phyloP scores from a whole-genome alignment of 2,888 invertebrate species.

The Eudemis profundana region DNA sequence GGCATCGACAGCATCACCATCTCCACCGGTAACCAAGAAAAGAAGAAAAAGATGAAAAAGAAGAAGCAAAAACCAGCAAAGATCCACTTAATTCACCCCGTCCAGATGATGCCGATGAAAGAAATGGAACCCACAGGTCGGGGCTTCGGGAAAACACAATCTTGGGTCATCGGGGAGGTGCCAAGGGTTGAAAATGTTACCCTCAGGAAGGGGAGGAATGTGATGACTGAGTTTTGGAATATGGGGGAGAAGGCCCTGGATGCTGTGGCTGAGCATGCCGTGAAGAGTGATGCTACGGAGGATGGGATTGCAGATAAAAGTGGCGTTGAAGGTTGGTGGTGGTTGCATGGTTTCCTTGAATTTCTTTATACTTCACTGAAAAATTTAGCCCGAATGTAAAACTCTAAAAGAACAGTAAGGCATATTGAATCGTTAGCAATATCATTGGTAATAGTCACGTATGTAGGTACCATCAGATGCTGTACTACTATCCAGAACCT shows the following conservation, averaged over 20 bases:
- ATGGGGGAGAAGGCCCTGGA: constrained; percentile 71
- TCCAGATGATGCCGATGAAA: constrained; percentile 60
- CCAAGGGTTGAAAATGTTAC: constrained; percentile 42
- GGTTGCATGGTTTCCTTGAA: constrained; percentile 51
- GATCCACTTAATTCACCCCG: constrained; percentile 72
- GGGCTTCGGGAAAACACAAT: constrained; percentile 64
- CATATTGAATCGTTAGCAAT: too few relatives aligned
- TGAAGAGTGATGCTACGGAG: constrained; percentile 68
- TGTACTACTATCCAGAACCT: too few relatives aligned
- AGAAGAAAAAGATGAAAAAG: constrained; percentile 72
- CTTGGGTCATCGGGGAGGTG: constrained; percentile 71
- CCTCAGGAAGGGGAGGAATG: constrained; percentile 57
- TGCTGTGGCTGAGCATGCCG: constrained; percentile 68
- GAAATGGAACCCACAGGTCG: constrained; percentile 73
- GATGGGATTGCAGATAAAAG: constrained; percentile 72
- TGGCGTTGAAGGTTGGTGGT: constrained; percentile 74
- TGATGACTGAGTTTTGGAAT: constrained; percentile 65
- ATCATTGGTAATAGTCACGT: too few relatives aligned
- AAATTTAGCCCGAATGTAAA: too few relatives aligned
- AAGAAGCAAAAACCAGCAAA: constrained; percentile 75
- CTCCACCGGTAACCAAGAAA: constrained; percentile 61
- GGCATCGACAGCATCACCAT: constrained; percentile 77
- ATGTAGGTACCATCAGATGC: too few relatives aligned
- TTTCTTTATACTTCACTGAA: too few relatives aligned
- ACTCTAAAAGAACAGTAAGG: too few relatives aligned